phyloP scores from a whole-genome alignment of 2,797 vertebrate genomes.

The Sus cebifrons region DNA sequence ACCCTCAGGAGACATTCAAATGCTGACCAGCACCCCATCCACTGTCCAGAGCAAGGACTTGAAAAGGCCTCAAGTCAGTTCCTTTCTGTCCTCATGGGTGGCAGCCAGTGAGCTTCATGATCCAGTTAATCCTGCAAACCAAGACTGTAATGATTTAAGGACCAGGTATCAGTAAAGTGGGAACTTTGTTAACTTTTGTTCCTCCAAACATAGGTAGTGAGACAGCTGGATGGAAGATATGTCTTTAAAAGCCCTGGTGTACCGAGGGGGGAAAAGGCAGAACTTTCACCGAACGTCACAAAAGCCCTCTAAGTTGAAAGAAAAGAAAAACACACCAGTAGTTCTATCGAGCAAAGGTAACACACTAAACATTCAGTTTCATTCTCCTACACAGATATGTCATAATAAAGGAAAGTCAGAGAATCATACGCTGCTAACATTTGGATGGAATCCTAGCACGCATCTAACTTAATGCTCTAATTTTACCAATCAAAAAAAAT shows the following conservation, averaged over 20 bases:
- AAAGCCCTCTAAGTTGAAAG: constrained; percentile 33
- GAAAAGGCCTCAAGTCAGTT: constrained; percentile 60
- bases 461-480: neutral
- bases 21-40: constrained; percentile 60
- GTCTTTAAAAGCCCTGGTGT: constrained; percentile 43
- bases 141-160: constrained; percentile 63
- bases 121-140: constrained; percentile 62
- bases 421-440: constrained; percentile 13
- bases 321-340: neutral
- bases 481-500: constrained; percentile 33
- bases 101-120: constrained; percentile 9
- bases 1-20: constrained; percentile 68
- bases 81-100: constrained; percentile 35
- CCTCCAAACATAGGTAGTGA: neutral
- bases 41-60: constrained; percentile 60
- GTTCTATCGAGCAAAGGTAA: neutral
- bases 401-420: neutral
- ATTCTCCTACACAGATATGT: neutral
- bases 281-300: neutral
- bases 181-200: constrained; percentile 68
- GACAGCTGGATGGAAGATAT: constrained; percentile 6
- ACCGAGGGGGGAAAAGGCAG: neutral
- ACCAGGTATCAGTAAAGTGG: constrained; percentile 37
- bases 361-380: neutral
- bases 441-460: constrained; percentile 4